Percentiles rank a stretch among this genome's conserved stretches.
Evolutionary conservation across 2,888 invertebrate genomes (phyloP).

Genomic region (Lissocephala sabroskyi): DNA sequence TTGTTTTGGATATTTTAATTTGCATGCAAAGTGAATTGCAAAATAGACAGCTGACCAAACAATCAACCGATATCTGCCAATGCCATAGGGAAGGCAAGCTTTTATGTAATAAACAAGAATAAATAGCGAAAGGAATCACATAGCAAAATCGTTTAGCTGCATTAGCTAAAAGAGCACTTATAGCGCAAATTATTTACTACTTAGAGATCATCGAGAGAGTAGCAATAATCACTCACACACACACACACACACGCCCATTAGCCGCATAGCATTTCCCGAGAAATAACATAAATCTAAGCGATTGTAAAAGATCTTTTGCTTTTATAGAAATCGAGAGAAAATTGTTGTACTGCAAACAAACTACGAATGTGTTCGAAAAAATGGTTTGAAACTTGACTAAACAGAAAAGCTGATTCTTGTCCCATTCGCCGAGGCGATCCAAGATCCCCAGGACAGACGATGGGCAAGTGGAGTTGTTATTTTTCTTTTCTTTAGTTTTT

Average conservation of each 20-base stretch:
- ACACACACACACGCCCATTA: too few relatives aligned
- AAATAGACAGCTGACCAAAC: slow-evolving; percentile 37
- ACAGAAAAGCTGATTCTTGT: slow-evolving; percentile 21
- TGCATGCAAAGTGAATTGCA: too few relatives aligned
- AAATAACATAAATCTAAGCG: too few relatives aligned
- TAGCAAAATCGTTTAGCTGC: too few relatives aligned
- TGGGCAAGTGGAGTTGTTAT: slow-evolving; percentile 27
- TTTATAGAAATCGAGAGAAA: too few relatives aligned
- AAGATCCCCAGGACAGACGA: slow-evolving; percentile 16
- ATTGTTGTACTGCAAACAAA: slow-evolving; percentile 36
- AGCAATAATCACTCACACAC: too few relatives aligned
- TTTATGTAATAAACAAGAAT: too few relatives aligned
- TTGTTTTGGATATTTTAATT: too few relatives aligned
- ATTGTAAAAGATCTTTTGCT: background rate
- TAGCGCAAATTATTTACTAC: background rate
- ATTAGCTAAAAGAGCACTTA: background rate
- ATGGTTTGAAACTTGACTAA: slow-evolving; percentile 51
- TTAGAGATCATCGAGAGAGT: too few relatives aligned
- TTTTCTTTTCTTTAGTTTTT: slow-evolving; percentile 17
- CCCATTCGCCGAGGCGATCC: too few relatives aligned
- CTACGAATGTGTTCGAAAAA: slow-evolving; percentile 50
- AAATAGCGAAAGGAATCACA: too few relatives aligned
- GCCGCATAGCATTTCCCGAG: too few relatives aligned
- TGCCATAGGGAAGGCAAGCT: slow-evolving; percentile 33
- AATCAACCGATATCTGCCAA: slow-evolving; percentile 42